Evolutionary conservation across 2,797 vertebrate species (phyloP), one percentile per base, ranked within the genome.

Genomic region (Microhierax caerulescens): DNA sequence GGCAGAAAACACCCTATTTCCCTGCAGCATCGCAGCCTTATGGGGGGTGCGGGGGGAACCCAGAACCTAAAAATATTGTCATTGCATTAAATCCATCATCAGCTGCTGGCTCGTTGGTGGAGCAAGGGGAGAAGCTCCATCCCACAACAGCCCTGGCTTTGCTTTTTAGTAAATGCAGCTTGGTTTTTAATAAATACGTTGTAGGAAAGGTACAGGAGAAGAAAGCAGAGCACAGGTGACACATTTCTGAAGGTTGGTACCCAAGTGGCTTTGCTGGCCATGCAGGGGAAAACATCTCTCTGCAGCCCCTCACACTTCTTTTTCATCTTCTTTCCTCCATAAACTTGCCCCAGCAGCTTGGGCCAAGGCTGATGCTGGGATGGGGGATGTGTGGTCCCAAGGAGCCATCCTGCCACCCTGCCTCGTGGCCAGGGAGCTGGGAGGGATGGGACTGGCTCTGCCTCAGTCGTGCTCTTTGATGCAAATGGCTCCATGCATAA

Each of bases 391-490:
- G 2, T 0, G 3, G 15, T 81, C 32, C 51, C 24, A 37, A 23
- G 23, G 50, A 47, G 2, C 14, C 15, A 53, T 73, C 27, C 18
- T 8, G 2, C 14, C 15, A 53, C 68, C 27, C 19, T 8, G 2
- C 30, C 5, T 4, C 1, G 2, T 10, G 51, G 43, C n/a, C 0
- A 1, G 34, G 37, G 12, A 59, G 48, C n/a, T 0, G 2, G 25
- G 27, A 47, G 19, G 69, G 74, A 25, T 13, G 5, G 57, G 73
- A n/a, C 14, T 0, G 3, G 57, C 54, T 73, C 45, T 18, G 16
- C 47, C n/a, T 78, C 47, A 41, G 2, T 12, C 23, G 0, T 47
- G 18, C 15, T 50, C 63, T 72, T 37, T 4, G 28, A 77, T 60
- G 80, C 36, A 76, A 83, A 73, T 39, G 56, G 27, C 17, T 60